Percentiles rank a stretch among this genome's conserved stretches.
These are phyloP conservation scores for Pristionchus pacificus DNA, from an alignment of 1,140 invertebrate genomes.

Conservation along the genomic window DNA sequence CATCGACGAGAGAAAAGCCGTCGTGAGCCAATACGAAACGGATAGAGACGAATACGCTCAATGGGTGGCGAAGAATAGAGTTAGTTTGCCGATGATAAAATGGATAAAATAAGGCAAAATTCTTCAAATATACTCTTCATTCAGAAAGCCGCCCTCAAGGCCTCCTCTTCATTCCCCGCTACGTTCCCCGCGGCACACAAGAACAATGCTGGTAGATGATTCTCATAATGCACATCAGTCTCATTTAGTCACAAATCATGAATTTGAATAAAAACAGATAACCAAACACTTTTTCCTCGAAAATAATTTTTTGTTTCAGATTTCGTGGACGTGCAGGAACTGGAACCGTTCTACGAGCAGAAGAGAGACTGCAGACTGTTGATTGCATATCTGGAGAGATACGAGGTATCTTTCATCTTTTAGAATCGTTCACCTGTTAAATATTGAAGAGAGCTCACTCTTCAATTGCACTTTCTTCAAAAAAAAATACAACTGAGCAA, in stretches of 20 bases:
- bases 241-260: too few species aligned
- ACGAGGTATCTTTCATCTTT: too few species aligned
- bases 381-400: constrained; percentile 23
- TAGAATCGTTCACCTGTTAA: too few species aligned
- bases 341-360: constrained; percentile 35
- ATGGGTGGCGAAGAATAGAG: constrained; percentile 19
- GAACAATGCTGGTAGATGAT: constrained; percentile 3
- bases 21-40: constrained; percentile 8
- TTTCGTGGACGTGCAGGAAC: constrained; percentile 24
- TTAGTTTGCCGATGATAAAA: constrained; percentile 1
- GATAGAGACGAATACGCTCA: constrained; percentile 16
- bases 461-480: too few species aligned
- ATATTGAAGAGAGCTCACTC: too few species aligned
- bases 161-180: constrained; percentile 9
- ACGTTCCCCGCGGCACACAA: not conserved
- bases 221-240: not conserved
- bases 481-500: too few species aligned
- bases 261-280: too few species aligned
- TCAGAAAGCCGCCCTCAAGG: constrained; percentile 8
- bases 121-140: not conserved
- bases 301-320: constrained; percentile 6
- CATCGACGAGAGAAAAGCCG: not conserved
- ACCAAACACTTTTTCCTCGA: too few species aligned
- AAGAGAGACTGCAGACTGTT: constrained; percentile 27
- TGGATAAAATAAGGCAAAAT: not conserved